Evolutionary conservation across 2,797 vertebrate genomes (phyloP).

Genomic region (Coracias cyanogaster): DNA sequence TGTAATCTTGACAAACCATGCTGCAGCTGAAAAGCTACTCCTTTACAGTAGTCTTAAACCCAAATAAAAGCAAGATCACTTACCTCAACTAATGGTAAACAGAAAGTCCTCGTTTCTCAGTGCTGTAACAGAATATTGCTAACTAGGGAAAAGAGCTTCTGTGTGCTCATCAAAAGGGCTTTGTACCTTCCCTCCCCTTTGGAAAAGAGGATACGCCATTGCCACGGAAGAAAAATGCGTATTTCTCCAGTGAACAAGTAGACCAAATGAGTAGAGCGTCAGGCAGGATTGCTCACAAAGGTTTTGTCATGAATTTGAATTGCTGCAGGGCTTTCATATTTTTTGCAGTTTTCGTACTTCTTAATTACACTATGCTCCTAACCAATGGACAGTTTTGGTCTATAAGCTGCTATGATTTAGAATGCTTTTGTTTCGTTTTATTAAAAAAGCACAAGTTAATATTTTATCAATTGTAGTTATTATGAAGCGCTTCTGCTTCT

Average conservation of each 20-base stretch:
- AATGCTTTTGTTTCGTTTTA: conserved; percentile 26
- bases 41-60: conserved; percentile 72
- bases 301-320: background rate
- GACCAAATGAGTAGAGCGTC: background rate
- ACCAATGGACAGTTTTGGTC: background rate
- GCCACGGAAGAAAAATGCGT: background rate
- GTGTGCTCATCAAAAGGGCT: background rate
- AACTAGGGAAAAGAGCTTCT: conserved; percentile 30
- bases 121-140: conserved; percentile 34
- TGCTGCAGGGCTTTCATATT: conserved; percentile 12
- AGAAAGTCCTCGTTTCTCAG: conserved; percentile 65
- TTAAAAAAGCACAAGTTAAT: conserved; percentile 63
- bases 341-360: background rate
- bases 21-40: conserved; percentile 71
- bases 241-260: background rate
- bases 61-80: conserved; percentile 72
- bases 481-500: background rate
- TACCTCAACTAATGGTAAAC: conserved; percentile 70
- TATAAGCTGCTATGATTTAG: conserved; percentile 17
- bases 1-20: conserved; percentile 74
- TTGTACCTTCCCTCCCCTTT: background rate
- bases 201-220: background rate
- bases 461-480: conserved; percentile 13
- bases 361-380: background rate
- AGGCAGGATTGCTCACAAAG: background rate